Evolutionary conservation across 2,888 invertebrate species (phyloP).

Genomic region (Chloromyia formosa): DNA sequence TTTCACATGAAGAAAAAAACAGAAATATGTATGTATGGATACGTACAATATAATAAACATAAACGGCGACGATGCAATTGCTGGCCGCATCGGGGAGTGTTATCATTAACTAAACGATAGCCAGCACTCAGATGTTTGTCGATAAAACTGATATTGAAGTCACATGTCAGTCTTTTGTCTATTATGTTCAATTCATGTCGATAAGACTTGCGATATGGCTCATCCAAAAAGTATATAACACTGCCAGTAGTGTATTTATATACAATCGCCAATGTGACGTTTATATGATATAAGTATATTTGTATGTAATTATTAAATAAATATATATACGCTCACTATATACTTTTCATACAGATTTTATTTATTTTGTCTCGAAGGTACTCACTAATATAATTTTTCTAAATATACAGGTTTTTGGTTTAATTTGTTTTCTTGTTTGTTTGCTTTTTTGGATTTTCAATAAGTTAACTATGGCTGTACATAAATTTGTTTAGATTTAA

Average conservation of each 20-base stretch:
- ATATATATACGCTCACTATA: too few relatives aligned
- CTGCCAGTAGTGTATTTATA: too few relatives aligned
- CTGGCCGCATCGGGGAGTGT: neutral
- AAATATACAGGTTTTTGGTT: neutral
- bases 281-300: too few relatives aligned
- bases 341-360: neutral
- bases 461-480: conserved; percentile 27
- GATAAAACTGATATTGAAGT: conserved; percentile 10
- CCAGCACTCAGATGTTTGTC: neutral
- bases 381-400: neutral
- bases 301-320: too few relatives aligned
- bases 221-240: too few relatives aligned
- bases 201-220: too few relatives aligned
- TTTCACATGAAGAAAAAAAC: too few relatives aligned
- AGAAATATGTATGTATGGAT: too few relatives aligned
- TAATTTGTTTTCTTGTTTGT: too few relatives aligned
- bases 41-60: too few relatives aligned
- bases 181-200: neutral
- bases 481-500: conserved; percentile 1
- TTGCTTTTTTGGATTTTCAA: neutral
- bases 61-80: conserved; percentile 10
- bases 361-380: conserved; percentile 7
- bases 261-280: too few relatives aligned
- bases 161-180: conserved; percentile 10
- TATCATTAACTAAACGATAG: neutral